phyloP scores from a whole-genome alignment of 2,113 vertebrate genomes.

The Entelurus aequoreus region DNA sequence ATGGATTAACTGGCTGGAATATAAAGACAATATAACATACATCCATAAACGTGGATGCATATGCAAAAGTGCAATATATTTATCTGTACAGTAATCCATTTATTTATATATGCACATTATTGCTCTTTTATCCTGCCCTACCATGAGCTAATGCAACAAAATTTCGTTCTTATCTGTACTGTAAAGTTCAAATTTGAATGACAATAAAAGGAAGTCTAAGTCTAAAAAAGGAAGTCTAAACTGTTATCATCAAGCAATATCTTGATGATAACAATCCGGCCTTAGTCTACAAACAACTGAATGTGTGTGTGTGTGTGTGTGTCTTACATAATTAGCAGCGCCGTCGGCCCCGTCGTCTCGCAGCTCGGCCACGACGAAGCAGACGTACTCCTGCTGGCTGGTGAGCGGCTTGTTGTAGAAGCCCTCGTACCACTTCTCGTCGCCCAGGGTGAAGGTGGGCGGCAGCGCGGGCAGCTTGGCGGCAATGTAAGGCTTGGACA shows the following conservation, averaged over 20 bases:
- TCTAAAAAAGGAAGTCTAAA: too few species aligned
- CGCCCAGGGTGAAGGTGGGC: conserved; percentile 84
- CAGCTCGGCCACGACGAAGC: conserved; percentile 88
- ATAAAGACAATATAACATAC: too few species aligned
- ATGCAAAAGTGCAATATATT: too few species aligned
- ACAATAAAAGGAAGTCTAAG: too few species aligned
- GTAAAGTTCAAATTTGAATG: too few species aligned
- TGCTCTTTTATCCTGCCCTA: too few species aligned
- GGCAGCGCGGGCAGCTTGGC: conserved; percentile 86
- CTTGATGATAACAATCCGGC: not conserved
- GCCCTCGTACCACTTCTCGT: conserved; percentile 87
- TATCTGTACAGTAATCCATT: too few species aligned
- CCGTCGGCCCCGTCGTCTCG: conserved; percentile 73
- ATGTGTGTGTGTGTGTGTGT: not conserved
- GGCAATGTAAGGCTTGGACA: conserved; percentile 85
- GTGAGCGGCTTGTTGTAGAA: conserved; percentile 92
- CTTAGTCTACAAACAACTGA: not conserved
- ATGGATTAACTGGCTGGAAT: too few species aligned
- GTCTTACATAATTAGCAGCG: conserved; percentile 59
- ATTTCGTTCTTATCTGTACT: too few species aligned
- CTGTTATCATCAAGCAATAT: not conserved
- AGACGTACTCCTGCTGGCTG: conserved; percentile 82
- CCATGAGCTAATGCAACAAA: too few species aligned
- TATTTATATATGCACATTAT: too few species aligned
- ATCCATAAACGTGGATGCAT: too few species aligned